Evolutionary conservation across 2,797 vertebrate species (phyloP).

Genomic region (Octomys mimax): DNA sequence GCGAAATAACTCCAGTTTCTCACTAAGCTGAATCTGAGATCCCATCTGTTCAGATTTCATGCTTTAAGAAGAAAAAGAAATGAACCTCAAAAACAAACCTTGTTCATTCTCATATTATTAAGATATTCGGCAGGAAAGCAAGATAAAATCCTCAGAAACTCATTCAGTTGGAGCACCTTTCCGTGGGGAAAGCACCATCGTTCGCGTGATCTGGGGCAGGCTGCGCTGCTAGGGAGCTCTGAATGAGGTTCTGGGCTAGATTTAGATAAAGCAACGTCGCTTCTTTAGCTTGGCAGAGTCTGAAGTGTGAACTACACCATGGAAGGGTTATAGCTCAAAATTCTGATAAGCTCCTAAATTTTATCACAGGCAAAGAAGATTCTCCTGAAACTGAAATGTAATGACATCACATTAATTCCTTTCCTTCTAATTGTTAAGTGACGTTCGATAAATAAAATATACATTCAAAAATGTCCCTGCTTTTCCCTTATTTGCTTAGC

Average conservation of each 20-base stretch:
- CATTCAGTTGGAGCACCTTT: not conserved
- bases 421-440: constrained; percentile 63
- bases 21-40: constrained; percentile 70
- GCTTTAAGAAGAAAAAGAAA: constrained; percentile 72
- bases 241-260: not conserved
- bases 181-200: not conserved
- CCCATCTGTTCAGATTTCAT: constrained; percentile 75
- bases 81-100: constrained; percentile 62
- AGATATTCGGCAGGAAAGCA: constrained; percentile 60
- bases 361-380: not conserved
- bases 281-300: not conserved
- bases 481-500: constrained; percentile 63
- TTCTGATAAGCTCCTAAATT: not conserved
- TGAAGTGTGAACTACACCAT: not conserved
- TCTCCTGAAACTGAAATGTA: not conserved
- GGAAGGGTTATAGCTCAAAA: not conserved
- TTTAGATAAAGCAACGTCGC: not conserved
- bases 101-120: constrained; percentile 39
- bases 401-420: not conserved
- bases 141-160: not conserved
- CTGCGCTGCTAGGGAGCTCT: not conserved
- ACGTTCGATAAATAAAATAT: not conserved
- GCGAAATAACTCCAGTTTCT: constrained; percentile 70
- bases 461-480: not conserved
- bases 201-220: not conserved